phyloP scores from a whole-genome alignment of 2,797 vertebrate species.

The Ptychobarbus kaznakovi region DNA sequence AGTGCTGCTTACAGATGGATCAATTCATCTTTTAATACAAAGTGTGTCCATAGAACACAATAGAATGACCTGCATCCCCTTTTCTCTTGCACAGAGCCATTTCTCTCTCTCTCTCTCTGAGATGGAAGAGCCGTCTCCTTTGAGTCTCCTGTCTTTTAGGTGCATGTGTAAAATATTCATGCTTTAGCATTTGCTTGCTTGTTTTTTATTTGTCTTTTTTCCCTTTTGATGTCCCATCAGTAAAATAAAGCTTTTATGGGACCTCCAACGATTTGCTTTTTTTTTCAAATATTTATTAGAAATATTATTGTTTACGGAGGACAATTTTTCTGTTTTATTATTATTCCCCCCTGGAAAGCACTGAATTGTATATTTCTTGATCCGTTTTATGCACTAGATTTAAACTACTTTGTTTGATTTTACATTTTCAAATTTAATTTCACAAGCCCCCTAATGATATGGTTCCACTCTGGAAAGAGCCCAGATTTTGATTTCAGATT shows the following conservation, averaged over 20 bases:
- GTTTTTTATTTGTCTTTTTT: conserved; percentile 62
- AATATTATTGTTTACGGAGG: conserved; percentile 79
- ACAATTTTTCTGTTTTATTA: conserved; percentile 83
- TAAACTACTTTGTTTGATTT: conserved; percentile 29
- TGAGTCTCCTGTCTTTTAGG: conserved; percentile 71
- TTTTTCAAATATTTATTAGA: conserved; percentile 82
- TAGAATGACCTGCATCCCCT: conserved; percentile 64
- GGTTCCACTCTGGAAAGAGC: conserved; percentile 37
- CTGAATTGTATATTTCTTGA: conserved; percentile 53
- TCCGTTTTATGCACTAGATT: conserved; percentile 66
- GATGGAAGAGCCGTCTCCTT: conserved; percentile 40
- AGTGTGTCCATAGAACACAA: conserved; percentile 80
- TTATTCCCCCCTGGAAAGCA: conserved; percentile 68
- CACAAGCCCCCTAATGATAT: conserved; percentile 24
- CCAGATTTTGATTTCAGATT: conserved; percentile 56
- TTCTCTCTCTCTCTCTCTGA: conserved; percentile 36
- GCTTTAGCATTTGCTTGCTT: conserved; percentile 69
- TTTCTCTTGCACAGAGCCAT: conserved; percentile 19
- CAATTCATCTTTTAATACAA: conserved; percentile 89
- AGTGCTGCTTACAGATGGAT: conserved; percentile 88
- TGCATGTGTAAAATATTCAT: conserved; percentile 79
- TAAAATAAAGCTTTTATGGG: conserved; percentile 80
- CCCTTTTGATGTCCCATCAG: conserved; percentile 72
- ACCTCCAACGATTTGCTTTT: conserved; percentile 74
- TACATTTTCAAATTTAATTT: conserved; percentile 46